Base-by-base conservation (phyloP, 2,113 vertebrate genomes). In the Xyrauchen texanus region DNA sequence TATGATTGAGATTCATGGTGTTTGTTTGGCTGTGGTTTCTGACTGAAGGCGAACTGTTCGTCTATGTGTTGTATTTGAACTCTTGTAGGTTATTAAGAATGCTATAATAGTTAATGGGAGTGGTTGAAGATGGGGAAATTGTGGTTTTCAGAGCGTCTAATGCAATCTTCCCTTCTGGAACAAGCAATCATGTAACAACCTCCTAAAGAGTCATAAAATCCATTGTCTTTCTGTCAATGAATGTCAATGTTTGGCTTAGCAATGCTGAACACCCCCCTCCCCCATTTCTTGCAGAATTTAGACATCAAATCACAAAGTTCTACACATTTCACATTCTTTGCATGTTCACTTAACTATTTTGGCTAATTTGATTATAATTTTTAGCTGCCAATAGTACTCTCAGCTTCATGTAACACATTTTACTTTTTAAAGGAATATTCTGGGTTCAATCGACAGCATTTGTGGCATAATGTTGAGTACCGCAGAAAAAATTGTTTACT, bases 241-340 rank as follows among this genome's bases (percentile, higher is more conserved):
- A 72, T 72, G 70, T 21, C 46, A 12, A 9, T 47, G 55, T 72
- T 72, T 72, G 55, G n/a, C 15, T 72, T 15, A 57, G 16, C 12
- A 53, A 34, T 34, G 21, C 21, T 34, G 21, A n/a, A n/a, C n/a
- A n/a, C n/a, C n/a, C n/a, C n/a, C n/a, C n/a, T n/a, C n/a, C n/a
- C 21, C 21, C 21, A 34, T 34, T 34, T 34, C 21, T 34, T 34
- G 21, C 21, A 34, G 21, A 34, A 34, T 34, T 34, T 34, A 34
- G 21, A 34, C 21, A 34, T 34, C 21, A 34, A 34, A 34, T 34
- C 21, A 34, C 21, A 34, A 34, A 34, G 21, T 34, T 34, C 21
- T 34, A 34, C 21, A 34, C 21, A 34, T 34, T 34, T 34, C 21
- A 1, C 21, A 34, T 34, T 3, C 21, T 1, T 34, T 34, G 21